Evolutionary conservation across 2,113 vertebrate genomes (phyloP), one percentile per base, ranked within the genome.

Genomic region (Pseudorasbora parva): DNA sequence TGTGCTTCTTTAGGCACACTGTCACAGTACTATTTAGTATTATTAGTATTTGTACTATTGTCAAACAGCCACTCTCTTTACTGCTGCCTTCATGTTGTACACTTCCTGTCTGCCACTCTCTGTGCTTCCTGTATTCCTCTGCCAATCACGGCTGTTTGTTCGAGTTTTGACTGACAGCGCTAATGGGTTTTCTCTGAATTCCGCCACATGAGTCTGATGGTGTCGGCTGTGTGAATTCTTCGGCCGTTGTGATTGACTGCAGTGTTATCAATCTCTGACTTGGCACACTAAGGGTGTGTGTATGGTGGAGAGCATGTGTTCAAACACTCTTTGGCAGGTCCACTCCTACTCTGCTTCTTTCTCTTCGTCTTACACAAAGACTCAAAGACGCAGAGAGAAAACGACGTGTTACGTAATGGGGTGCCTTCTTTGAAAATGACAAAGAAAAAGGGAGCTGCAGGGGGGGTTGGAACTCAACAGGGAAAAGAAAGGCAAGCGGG

Each of bases 131-230:
- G 66, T 25, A 25, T 15, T 33, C 59, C 8, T 81, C 33, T 45
- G 56, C 37, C 76, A 45, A 19, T 78, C 76, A 78, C n/a, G 2
- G 57, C 23, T 76, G 54, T 3, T 62, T 56, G 37, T 85, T 45
- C 64, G 33, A 81, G 45, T 25, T 43, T 47, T 82, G 84, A 82
- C 66, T 86, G 84, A 69, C 79, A 86, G 73, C 60, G 72, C 80
- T 82, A 82, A 82, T 82, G 72, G 64, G 43, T 62, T 41, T 47
- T 78, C 59, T 64, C 37, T 82, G 84, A 78, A 78, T 68, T 86
- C 80, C 25, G 30, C 59, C 73, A 72, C 80, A 78, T 27, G 73
- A 57, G 80, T 82, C 54, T 68, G 62, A 77, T 41, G 30, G 72
- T 64, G 41, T 85, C 79, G 37, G 37, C 12, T 77, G 49, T 71